phyloP scores from a whole-genome alignment of 2,797 vertebrate genomes.

The Craterocephalus amniculus region DNA sequence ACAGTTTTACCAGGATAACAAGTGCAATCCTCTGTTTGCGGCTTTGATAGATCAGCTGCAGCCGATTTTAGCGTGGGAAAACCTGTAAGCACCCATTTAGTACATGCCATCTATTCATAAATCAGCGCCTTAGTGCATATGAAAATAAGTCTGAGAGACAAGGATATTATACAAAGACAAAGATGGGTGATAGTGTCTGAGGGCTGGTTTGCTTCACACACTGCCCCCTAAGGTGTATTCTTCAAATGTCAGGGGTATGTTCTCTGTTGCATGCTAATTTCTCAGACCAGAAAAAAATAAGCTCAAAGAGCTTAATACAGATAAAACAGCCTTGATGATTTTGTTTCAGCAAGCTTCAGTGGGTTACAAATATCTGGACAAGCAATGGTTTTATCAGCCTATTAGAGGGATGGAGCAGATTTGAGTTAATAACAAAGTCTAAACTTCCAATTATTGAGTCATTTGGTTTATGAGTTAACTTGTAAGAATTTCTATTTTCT shows the following conservation, averaged over 20 bases:
- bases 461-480: neutral
- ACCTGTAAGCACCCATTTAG: too few relatives aligned
- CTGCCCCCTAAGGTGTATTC: conserved; percentile 16
- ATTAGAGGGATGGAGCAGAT: conserved; percentile 7
- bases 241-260: neutral
- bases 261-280: neutral
- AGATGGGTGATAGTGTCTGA: too few relatives aligned
- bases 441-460: neutral
- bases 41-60: too few relatives aligned
- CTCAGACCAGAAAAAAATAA: conserved; percentile 8
- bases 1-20: too few relatives aligned
- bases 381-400: conserved; percentile 7
- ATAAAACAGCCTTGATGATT: neutral
- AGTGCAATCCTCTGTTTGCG: too few relatives aligned
- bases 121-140: too few relatives aligned
- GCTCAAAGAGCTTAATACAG: conserved; percentile 12
- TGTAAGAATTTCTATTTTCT: neutral
- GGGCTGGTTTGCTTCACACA: neutral
- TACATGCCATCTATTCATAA: too few relatives aligned
- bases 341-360: neutral
- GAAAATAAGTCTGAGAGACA: neutral
- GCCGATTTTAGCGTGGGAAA: too few relatives aligned
- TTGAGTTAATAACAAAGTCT: neutral
- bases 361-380: neutral
- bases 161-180: neutral